Base-by-base conservation (phyloP, 2,797 vertebrate genomes). In the Eupleurogrammus muticus region DNA sequence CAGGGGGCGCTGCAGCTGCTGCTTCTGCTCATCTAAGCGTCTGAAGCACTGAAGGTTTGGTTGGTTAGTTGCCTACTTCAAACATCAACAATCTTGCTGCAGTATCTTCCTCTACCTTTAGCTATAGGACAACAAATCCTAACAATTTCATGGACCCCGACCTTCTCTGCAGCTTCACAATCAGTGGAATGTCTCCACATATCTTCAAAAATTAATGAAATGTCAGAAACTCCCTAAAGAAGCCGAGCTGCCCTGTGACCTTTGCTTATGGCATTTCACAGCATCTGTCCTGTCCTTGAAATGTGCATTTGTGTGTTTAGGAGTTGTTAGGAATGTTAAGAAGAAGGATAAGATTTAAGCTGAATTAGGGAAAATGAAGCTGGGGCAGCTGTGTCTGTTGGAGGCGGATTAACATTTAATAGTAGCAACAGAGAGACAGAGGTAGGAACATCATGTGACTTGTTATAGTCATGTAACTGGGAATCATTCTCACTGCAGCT, bases 341-440 rank as follows among this genome's bases (percentile, higher is more conserved):
- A 72, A 73, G 73, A 81, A 81, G 69, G 70, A 80, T 67, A 73
- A 70, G 76, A 64, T 62, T 64, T 53, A 73, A 77, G 77, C 71
- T 59, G 79, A 84, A 84, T 81, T 75, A 84, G 82, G 83, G 77
- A 74, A 80, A 68, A 66, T 34, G 28, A 59, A 71, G 73, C 59
- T 36, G 36, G n/a, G 53, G 66, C 70, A 55, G 82, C 73, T 66
- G 80, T 84, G 82, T 78, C 82, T 84, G 80, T 75, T 83, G 83
- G 85, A 86, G 77, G 81, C 74, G 89, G 87, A 89, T 87, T 90
- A 90, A 86, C 87, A 85, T 89, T 87, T 90, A 85, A 90, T 84
- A 80, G 72, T 72, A 47, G 38, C n/a, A n/a, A n/a, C n/a, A 14
- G 58, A 84, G 78, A 87, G 75, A 72, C 75, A 61, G 77, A 28